These are phyloP conservation scores for Alviniconcha strummeri DNA, from an alignment of 2,888 invertebrate species.

Conservation along the genomic window DNA sequence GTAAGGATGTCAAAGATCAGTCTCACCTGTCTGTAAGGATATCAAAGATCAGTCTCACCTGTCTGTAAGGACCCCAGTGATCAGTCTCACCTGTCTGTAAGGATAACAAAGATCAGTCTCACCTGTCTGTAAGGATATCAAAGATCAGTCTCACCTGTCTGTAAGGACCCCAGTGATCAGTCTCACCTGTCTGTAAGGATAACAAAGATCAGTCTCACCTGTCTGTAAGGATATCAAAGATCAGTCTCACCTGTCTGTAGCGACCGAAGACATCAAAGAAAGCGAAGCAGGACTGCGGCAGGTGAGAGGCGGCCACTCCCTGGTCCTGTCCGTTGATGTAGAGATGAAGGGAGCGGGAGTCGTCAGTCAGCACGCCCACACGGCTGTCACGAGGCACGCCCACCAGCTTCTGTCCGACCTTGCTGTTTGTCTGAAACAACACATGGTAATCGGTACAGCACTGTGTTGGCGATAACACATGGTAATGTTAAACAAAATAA, in stretches of 20 bases:
- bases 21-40: no score
- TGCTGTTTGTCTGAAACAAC: neutral
- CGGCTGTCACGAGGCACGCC: neutral
- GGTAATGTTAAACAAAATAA: no score
- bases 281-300: slow-evolving; percentile 13
- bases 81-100: neutral
- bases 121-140: neutral
- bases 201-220: no score
- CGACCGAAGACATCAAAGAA: neutral
- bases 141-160: no score
- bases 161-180: no score
- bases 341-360: slow-evolving; percentile 3
- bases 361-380: slow-evolving; percentile 12
- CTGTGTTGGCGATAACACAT: no score
- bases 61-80: neutral
- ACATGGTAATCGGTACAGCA: no score
- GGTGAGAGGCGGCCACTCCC: neutral
- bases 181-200: no score
- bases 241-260: neutral
- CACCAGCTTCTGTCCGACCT: neutral
- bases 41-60: neutral
- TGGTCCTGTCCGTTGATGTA: slow-evolving; percentile 18
- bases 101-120: neutral
- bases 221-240: neutral
- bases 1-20: no score